Evolutionary conservation across 2,113 vertebrate species (phyloP).

Genomic region (Burhinus oedicnemus): DNA sequence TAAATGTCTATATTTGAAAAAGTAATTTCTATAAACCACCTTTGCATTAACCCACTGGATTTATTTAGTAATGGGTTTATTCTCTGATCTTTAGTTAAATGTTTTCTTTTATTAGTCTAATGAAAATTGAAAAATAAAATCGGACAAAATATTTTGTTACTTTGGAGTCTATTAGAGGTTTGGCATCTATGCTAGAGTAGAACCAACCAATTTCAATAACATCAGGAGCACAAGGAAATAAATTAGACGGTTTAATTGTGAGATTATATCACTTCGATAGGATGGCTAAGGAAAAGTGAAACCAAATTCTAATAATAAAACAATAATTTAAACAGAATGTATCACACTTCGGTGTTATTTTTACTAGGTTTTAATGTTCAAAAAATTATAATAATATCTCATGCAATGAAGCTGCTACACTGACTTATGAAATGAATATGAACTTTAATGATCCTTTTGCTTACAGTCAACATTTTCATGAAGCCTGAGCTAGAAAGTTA

Average conservation of each 20-base stretch:
- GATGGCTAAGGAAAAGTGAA: not conserved
- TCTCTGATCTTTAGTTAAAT: constrained; percentile 8
- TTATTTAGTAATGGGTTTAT: not conserved
- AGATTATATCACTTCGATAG: constrained; percentile 39
- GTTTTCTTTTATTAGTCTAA: constrained; percentile 31
- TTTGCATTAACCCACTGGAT: not conserved
- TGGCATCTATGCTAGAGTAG: not conserved
- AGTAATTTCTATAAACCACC: not conserved
- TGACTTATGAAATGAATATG: not conserved
- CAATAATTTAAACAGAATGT: constrained; percentile 38
- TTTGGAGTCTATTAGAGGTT: constrained; percentile 10
- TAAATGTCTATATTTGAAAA: not conserved
- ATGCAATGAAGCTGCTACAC: not conserved
- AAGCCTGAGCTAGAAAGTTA: not conserved
- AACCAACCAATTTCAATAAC: constrained; percentile 14
- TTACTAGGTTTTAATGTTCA: not conserved
- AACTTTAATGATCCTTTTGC: not conserved
- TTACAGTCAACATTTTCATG: not conserved
- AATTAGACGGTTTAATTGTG: constrained; percentile 66
- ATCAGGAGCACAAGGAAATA: constrained; percentile 20
- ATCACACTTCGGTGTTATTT: not conserved
- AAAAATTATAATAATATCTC: not conserved
- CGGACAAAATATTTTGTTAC: constrained; percentile 20
- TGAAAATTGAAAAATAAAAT: constrained; percentile 50
- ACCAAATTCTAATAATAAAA: constrained; percentile 60